phyloP scores from a whole-genome alignment of 2,888 invertebrate genomes.

The Julus scanicus region DNA sequence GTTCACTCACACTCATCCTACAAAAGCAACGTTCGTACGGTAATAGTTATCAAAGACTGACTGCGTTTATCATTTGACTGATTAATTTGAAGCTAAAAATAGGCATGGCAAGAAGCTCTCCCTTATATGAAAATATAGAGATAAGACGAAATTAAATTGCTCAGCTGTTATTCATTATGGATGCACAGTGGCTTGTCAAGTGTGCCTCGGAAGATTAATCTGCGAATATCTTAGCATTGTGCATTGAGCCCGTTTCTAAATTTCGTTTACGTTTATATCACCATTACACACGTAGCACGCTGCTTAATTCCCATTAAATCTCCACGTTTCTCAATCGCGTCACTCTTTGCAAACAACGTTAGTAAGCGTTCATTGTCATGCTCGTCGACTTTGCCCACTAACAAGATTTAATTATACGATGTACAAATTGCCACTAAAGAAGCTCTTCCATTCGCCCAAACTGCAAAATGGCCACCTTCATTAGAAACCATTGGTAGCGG shows the following conservation, averaged over 20 bases:
- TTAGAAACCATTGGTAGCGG: background rate
- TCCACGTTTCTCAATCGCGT: background rate
- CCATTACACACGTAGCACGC: background rate
- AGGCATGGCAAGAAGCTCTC: background rate
- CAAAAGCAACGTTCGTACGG: background rate
- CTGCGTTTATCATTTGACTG: slow-evolving; percentile 33
- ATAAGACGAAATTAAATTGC: background rate
- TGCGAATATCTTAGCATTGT: background rate
- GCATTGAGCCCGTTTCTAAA: background rate
- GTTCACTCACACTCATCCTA: background rate
- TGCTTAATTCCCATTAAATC: background rate
- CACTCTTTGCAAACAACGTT: background rate
- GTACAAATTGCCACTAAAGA: background rate
- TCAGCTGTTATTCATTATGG: background rate
- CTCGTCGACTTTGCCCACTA: background rate
- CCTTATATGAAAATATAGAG: background rate
- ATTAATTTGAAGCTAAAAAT: slow-evolving; percentile 6
- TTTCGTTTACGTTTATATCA: background rate
- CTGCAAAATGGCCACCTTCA: background rate
- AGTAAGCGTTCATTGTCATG: background rate
- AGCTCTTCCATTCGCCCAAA: background rate
- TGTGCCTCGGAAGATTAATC: background rate
- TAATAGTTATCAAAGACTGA: background rate
- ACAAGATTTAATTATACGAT: slow-evolving; percentile 27
- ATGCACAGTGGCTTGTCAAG: background rate